Base-by-base conservation (phyloP, 1,140 invertebrate genomes). In the Drosophila ogumai region DNA sequence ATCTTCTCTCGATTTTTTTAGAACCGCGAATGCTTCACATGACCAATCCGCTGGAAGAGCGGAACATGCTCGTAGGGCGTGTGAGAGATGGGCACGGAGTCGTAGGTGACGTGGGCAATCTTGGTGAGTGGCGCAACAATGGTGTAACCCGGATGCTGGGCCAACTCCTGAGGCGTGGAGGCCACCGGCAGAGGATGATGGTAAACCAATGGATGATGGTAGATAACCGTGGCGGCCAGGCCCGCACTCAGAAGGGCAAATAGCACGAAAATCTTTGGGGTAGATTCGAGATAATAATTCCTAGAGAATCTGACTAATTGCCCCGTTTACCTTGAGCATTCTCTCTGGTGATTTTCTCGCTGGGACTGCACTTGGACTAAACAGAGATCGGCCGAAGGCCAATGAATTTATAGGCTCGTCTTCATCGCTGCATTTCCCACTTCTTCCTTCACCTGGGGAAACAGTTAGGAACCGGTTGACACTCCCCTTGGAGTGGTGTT, bases 71-170 rank as follows among this genome's bases (percentile, higher is more conserved):
- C 88, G 47, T 71, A 90, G 46, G 84, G 84, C 9, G 75, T 82
- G 19, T 91, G 90, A 0, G 90, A 82, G 17, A 90, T 69, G 40
- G 90, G 90, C 57, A 86, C 75, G n/a, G 90, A 91, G 15, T 91
- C 90, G 65, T 91, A 91, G 60, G 90, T 91, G 13, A 91, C 77
- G 36, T 91, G 90, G 9, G 90, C 90, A 19, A 91, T 68, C 65
- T 91, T 91, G 8, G 90, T 91, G 2, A 91, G 67, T 1, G 90
- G 90, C 0, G 90, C 90, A 17, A 91, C 90, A 34, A 91, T 80
- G 34, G 79, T 86, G 47, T 90, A 90, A 15, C 86, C 85, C 13
- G 85, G 85, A 71, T 90, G 85, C 0, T 66, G 71, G 4, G 72
- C 75, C 41, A 75, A 38, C 34, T 55, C 43, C 41, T 49, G 17